Base-by-base conservation (phyloP, 2,797 vertebrate genomes). In the Lophius americanus region DNA sequence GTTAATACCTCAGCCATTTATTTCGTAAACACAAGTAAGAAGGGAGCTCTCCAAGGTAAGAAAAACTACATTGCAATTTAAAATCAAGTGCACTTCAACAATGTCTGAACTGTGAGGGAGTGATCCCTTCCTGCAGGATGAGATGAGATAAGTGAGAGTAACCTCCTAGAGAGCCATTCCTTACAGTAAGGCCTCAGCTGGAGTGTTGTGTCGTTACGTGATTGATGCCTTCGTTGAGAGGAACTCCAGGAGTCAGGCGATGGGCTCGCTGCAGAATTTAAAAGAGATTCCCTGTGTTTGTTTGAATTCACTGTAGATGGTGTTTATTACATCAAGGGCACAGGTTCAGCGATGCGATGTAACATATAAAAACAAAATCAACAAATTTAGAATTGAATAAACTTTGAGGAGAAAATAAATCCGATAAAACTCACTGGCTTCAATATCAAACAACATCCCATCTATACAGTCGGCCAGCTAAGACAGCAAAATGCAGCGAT, bases 31-130 rank as follows among this genome's bases (percentile, higher is more conserved):
- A 90, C 87, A 85, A 92, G 81, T 92, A 93, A 91, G 81, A 87
- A 87, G 90, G 82, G 65, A 82, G 88, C 85, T 89, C 78, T 88
- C 79, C 80, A 85, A 82, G 84, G 84, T 92, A 92, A 88, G 84
- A 94, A 93, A 92, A 92, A 87, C 68, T 92, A 92, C 85, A 91
- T 67, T 75, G 81, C 86, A 79, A 85, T 93, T 89, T 87, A 79
- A 92, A 93, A 92, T 91, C 92, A 94, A 94, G 91, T 93, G 91
- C 90, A 94, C 92, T 94, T 94, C 86, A 88, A 90, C 81, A 83
- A 88, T 79, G 82, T 91, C 87, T 86, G 75, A 51, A 64, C 82
- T 76, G 75, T 56, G 51, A 76, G 86, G 86, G 85, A 81, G 79
- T 74, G 35, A 48, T 70, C 83, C 76, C 78, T 74, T 85, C 83